Evolutionary conservation across 2,888 invertebrate species (phyloP).

Genomic region (Limnephilus lunatus): DNA sequence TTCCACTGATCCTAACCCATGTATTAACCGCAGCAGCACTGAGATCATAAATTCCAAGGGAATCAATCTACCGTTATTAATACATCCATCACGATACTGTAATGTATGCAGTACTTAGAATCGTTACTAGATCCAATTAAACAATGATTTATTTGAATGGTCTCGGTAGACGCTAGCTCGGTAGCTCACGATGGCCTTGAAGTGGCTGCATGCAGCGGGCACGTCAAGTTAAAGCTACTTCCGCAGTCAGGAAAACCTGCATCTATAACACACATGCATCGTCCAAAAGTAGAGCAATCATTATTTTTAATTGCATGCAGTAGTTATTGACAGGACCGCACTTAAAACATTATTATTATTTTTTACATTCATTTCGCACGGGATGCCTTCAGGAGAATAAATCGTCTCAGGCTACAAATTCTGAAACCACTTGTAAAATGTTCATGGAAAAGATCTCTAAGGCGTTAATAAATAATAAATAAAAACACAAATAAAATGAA

Average conservation of each 20-base stretch:
- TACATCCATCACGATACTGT: not conserved
- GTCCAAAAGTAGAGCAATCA: not conserved
- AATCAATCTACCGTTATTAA: not conserved
- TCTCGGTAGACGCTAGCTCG: not conserved
- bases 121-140: not conserved
- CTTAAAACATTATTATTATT: not conserved
- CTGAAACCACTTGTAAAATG: no score
- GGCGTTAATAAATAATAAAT: no score
- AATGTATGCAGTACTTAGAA: not conserved
- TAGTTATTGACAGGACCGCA: not conserved
- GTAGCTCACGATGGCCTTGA: not conserved
- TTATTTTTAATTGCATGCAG: not conserved
- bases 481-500: no score
- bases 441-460: no score
- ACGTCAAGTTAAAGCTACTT: not conserved
- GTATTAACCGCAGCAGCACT: not conserved
- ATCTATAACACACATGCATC: not conserved
- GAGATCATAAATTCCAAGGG: not conserved
- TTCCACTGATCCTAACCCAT: no score
- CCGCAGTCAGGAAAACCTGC: slow-evolving; percentile 2
- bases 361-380: no score
- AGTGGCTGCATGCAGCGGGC: not conserved
- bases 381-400: no score
- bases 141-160: not conserved
- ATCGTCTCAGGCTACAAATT: no score